Conservation (phyloP, 1,140 invertebrate species). For the Trichonephila clavipes region DNA sequence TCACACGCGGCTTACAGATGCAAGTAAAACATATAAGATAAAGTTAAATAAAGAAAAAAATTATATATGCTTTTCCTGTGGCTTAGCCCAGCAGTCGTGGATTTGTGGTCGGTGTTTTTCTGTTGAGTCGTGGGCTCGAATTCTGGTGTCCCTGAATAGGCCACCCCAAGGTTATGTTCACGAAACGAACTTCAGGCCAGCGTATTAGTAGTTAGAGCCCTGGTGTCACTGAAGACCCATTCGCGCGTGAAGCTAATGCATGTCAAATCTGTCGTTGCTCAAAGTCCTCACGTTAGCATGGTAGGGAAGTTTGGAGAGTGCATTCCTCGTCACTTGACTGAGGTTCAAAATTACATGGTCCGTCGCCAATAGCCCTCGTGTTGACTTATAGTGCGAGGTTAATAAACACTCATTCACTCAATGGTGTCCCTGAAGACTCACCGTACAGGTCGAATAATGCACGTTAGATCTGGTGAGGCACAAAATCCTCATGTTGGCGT, state of each 20-base stretch:
- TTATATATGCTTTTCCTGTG: no score
- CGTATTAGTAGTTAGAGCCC: background rate
- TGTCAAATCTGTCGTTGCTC: background rate
- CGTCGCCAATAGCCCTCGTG: background rate
- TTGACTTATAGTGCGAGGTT: background rate
- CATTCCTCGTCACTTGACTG: background rate
- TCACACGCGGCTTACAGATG: no score
- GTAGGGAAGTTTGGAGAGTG: background rate
- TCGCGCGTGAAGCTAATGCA: background rate
- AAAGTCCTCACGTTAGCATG: background rate
- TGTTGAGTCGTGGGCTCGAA: no score
- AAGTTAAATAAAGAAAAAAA: no score
- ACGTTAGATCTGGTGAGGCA: no score
- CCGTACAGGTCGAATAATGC: no score
- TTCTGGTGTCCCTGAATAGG: background rate
- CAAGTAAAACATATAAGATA: no score
- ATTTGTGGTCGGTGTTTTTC: no score
- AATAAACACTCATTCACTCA: no score
- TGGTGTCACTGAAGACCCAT: background rate
- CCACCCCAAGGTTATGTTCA: background rate
- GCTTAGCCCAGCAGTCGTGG: no score
- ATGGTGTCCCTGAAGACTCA: no score
- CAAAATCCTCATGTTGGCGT: no score
- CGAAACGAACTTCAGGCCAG: background rate
- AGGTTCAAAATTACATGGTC: background rate